A percentile compares a stretch with the other conserved stretches of the same genome.
phyloP scores from a whole-genome alignment of 2,113 vertebrate species.

The Plecturocebus donacophilus region DNA sequence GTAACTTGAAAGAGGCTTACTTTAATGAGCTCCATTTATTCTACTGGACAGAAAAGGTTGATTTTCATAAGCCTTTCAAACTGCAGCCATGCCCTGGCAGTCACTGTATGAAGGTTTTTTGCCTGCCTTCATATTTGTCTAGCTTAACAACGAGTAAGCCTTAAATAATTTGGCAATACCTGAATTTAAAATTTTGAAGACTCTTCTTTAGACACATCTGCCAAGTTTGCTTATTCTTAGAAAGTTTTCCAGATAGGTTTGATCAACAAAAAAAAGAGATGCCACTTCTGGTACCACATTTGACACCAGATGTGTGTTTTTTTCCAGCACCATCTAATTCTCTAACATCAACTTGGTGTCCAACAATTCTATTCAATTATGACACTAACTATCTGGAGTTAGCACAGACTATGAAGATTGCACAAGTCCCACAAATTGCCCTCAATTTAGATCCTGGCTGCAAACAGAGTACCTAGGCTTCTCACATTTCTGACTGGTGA shows the following conservation, averaged over 20 bases:
- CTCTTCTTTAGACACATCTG: not conserved
- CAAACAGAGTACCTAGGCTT: fast-evolving
- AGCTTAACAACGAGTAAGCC: not conserved
- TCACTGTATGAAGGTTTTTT: not conserved
- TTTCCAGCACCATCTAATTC: not conserved
- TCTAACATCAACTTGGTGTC: not conserved
- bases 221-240: not conserved
- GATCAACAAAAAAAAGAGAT: not conserved
- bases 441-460: not conserved
- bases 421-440: not conserved
- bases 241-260: not conserved
- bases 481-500: not conserved
- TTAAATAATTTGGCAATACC: not conserved
- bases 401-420: not conserved
- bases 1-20: not conserved
- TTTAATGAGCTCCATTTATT: constrained; percentile 8
- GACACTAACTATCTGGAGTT: not conserved
- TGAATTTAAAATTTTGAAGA: not conserved
- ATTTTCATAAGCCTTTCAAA: constrained; percentile 38
- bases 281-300: fast-evolving
- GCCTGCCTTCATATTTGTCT: not conserved
- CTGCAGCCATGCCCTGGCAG: no score
- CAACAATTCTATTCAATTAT: not conserved
- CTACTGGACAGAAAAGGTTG: not conserved
- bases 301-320: no score